Percentiles rank a stretch among this genome's conserved stretches.
phyloP scores from a whole-genome alignment of 2,888 invertebrate genomes.

The Cryptus viduatorius region DNA sequence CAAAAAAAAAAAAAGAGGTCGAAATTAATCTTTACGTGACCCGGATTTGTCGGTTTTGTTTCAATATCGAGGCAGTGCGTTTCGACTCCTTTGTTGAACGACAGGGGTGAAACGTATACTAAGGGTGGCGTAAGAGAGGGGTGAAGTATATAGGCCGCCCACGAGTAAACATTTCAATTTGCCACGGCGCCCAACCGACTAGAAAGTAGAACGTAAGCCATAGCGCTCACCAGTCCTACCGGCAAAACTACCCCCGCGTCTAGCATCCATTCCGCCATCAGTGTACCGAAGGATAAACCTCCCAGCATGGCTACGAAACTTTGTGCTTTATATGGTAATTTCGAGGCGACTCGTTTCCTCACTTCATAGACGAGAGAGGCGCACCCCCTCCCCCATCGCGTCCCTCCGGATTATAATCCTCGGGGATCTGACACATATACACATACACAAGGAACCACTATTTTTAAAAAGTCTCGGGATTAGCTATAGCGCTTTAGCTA shows the following conservation, averaged over 20 bases:
- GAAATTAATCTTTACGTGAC: not conserved
- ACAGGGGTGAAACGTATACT: conserved; percentile 4
- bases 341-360: conserved; percentile 51
- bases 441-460: not conserved
- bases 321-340: conserved; percentile 72
- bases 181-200: conserved; percentile 54
- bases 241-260: conserved; percentile 36
- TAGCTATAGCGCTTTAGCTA: not conserved
- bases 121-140: conserved; percentile 13
- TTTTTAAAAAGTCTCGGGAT: conserved; percentile 19
- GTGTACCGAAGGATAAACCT: conserved; percentile 45
- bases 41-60: not conserved
- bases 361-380: conserved; percentile 8
- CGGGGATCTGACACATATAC: conserved; percentile 17
- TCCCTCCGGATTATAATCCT: conserved; percentile 46
- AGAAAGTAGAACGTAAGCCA: conserved; percentile 45
- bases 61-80: conserved; percentile 18
- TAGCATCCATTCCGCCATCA: conserved; percentile 1
- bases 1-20: not conserved
- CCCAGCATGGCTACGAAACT: conserved; percentile 60
- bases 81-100: not conserved
- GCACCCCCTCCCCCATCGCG: not conserved
- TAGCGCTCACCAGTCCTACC: conserved; percentile 41
- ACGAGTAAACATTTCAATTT: conserved; percentile 66
- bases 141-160: conserved; percentile 37